Conservation (phyloP, 1,140 invertebrate species). For the Sarcophaga bullata region DNA sequence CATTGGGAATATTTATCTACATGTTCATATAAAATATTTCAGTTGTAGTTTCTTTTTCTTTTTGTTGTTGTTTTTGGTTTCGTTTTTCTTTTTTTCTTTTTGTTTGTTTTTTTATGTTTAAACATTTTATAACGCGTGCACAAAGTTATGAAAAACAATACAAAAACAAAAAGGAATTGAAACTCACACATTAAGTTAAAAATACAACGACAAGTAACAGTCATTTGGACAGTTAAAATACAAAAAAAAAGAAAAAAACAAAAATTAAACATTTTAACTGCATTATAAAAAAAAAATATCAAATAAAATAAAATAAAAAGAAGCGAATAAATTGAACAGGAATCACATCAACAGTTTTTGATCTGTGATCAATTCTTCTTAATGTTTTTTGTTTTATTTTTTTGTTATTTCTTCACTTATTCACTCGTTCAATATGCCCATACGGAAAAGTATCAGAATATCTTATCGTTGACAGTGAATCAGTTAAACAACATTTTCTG, state of each 20-base stretch:
- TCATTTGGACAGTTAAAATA: conserved; percentile 35
- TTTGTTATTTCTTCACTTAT: too few species aligned
- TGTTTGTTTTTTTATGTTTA: not conserved
- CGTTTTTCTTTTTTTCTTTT: too few species aligned
- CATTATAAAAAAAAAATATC: not conserved
- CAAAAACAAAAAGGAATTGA: conserved; percentile 19
- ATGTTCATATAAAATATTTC: not conserved
- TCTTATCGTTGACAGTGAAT: conserved; percentile 37
- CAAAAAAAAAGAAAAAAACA: not conserved
- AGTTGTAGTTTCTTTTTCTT: too few species aligned
- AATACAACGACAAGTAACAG: conserved; percentile 19
- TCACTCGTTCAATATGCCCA: too few species aligned
- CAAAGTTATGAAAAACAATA: conserved; percentile 33
- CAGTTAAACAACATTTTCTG: conserved; percentile 38
- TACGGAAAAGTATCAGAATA: conserved; percentile 26
- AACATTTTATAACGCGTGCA: conserved; percentile 38
- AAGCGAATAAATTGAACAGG: not conserved
- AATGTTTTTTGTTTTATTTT: too few species aligned
- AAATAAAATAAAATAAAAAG: not conserved
- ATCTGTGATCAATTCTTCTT: conserved; percentile 10
- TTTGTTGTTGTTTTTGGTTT: too few species aligned
- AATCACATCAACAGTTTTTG: conserved; percentile 33
- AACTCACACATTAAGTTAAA: not conserved
- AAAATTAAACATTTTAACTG: not conserved
- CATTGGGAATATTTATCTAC: conserved; percentile 36